Evolutionary conservation across 1,140 invertebrate species (phyloP).

Genomic region (Epicauta chinensis): DNA sequence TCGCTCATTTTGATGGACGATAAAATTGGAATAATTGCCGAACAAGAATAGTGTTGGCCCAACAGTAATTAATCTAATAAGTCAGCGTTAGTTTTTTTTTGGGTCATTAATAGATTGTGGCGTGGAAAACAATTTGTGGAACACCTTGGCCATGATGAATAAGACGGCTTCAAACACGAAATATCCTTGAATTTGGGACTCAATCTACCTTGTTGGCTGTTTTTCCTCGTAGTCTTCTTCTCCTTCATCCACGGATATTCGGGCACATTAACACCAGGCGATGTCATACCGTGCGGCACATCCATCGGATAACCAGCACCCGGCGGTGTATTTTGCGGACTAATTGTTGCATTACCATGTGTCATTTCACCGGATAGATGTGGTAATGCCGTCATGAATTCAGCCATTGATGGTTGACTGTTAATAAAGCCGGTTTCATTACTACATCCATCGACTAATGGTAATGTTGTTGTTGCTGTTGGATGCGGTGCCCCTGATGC

Average conservation of each 20-base stretch:
- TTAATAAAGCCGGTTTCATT: slow-evolving; percentile 86
- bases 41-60: too few species aligned
- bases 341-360: slow-evolving; percentile 45
- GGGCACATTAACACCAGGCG: slow-evolving; percentile 70
- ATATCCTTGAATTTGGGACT: too few species aligned
- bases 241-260: slow-evolving; percentile 98
- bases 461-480: neutral
- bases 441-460: slow-evolving; percentile 39
- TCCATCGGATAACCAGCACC: slow-evolving; percentile 48
- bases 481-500: slow-evolving; percentile 27
- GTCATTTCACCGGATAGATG: slow-evolving; percentile 53
- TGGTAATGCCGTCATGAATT: slow-evolving; percentile 79
- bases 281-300: slow-evolving; percentile 55
- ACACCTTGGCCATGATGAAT: too few species aligned
- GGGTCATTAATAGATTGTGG: too few species aligned
- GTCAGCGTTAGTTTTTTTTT: too few species aligned
- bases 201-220: slow-evolving; percentile 81
- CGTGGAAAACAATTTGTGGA: too few species aligned
- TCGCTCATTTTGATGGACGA: too few species aligned
- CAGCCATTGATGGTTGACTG: slow-evolving; percentile 87
- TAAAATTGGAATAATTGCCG: too few species aligned
- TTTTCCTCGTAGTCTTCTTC: slow-evolving; percentile 90
- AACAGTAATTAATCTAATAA: too few species aligned
- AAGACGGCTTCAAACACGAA: too few species aligned
- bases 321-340: slow-evolving; percentile 50